These are phyloP conservation scores for Madoqua kirkii DNA, from an alignment of 2,113 vertebrate species.

Conservation along the genomic window DNA sequence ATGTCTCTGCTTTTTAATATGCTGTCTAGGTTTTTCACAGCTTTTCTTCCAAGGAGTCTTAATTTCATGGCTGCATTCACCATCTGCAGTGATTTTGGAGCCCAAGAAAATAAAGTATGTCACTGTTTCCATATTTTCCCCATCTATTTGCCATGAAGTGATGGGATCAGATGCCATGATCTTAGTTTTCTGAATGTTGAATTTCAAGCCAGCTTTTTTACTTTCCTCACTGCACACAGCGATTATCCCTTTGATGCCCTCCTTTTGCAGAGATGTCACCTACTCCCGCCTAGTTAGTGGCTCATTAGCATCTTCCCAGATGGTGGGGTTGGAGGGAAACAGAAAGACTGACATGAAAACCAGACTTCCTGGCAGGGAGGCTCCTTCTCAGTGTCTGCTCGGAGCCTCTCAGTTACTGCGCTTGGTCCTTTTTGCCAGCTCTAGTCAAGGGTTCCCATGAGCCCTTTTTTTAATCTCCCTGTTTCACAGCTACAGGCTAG, in stretches of 20 bases:
- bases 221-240: not conserved
- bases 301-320: constrained; percentile 20
- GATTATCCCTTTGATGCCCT: not conserved
- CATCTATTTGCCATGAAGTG: not conserved
- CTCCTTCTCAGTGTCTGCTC: not conserved
- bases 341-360: not conserved
- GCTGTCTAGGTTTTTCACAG: not conserved
- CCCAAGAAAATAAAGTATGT: not conserved
- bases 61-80: not conserved
- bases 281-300: not conserved
- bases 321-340: not conserved
- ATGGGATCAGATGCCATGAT: not conserved
- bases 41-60: not conserved
- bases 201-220: not conserved
- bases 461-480: not conserved
- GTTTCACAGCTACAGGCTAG: not conserved
- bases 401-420: not conserved
- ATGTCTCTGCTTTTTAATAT: not conserved
- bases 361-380: not conserved
- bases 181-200: not conserved
- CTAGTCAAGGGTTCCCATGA: not conserved
- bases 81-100: not conserved
- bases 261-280: not conserved
- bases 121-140: not conserved
- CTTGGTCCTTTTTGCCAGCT: not conserved